Base-by-base conservation (phyloP, 2,113 vertebrate genomes). In the Mesembrinibis cayennensis region DNA sequence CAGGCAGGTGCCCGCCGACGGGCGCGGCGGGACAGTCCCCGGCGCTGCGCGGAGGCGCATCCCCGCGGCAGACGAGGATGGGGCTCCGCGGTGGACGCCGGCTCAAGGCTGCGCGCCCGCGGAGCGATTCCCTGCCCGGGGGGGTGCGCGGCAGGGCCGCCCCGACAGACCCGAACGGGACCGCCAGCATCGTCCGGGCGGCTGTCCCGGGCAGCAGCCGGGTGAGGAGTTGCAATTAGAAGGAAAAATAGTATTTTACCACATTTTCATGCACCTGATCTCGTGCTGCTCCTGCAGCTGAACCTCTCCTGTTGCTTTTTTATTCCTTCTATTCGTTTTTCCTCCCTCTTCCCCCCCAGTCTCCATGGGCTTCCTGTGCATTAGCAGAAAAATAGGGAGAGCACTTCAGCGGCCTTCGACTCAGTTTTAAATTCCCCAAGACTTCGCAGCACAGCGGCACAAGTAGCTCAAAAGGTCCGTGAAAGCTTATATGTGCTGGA, bases 131-230 rank as follows among this genome's bases (percentile, higher is more conserved):
- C 19, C 44, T 11, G 23, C 52, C 3, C 49, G 38, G 34, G 6
- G 0, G 3, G 8, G 11, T 11, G 27, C 2, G 27, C 11, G 13
- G 52, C 2, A 63, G 6, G 30, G 56, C 56, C 6, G 22, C 26
- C 40, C 38, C 49, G 25, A 42, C 22, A 15, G 36, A 52, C 27
- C 22, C 36, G 30, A 32, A 5, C 19, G 14, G 27, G 49, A 53
- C 19, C 6, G 23, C 26, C 11, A 10, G 25, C 52, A 6, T 10
- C 26, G 14, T 63, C 49, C n/a, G n/a, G 32, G 21, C 26, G 6
- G 40, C 62, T 7, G 49, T 73, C 2, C 23, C 11, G 30, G 50
- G 38, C 56, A 50, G 26, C 73, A 59, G 73, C 56, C 9, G 22
- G 6, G 3, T 2, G 47, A 76, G 2, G 16, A 36, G 21, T 30